Evolutionary conservation across 2,888 invertebrate species (phyloP).

Genomic region (Carcina quercana): DNA sequence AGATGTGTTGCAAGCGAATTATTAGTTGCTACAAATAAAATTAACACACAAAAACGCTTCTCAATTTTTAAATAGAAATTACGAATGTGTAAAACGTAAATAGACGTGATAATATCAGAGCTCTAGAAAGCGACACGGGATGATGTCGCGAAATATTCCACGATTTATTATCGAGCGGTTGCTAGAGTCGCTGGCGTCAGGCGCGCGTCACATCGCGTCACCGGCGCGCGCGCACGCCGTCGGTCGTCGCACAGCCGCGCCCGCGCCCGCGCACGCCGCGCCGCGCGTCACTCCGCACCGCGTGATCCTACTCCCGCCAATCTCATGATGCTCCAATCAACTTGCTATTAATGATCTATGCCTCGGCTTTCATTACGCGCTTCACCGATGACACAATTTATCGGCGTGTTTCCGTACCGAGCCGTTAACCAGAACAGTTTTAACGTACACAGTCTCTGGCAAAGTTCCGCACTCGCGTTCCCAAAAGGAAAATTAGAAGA

Average conservation of each 20-base stretch:
- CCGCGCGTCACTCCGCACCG: conserved; percentile 26
- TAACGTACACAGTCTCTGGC: too few species aligned
- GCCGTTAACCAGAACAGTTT: too few species aligned
- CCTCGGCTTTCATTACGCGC: conserved; percentile 3
- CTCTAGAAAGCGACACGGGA: too few species aligned
- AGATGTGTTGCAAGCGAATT: too few species aligned
- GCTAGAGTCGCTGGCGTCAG: conserved; percentile 20
- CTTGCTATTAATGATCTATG: conserved; percentile 10
- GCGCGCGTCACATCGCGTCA: conserved; percentile 33
- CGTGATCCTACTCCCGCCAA: conserved; percentile 23
- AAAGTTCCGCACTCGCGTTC: neutral
- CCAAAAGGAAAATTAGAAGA: conserved; percentile 5
- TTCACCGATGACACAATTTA: too few species aligned
- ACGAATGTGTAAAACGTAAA: conserved; percentile 13
- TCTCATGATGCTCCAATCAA: conserved; percentile 9
- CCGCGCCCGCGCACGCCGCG: conserved; percentile 23
- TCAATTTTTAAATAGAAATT: conserved; percentile 8
- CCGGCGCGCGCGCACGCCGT: conserved; percentile 21
- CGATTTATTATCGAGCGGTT: conserved; percentile 16
- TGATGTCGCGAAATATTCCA: conserved; percentile 30
- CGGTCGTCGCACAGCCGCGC: conserved; percentile 25
- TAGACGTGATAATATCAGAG: too few species aligned
- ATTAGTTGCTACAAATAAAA: too few species aligned
- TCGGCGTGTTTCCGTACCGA: too few species aligned
- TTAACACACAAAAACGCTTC: too few species aligned